Evolutionary conservation across 2,797 vertebrate species (phyloP).

Genomic region (Momotus momota): DNA sequence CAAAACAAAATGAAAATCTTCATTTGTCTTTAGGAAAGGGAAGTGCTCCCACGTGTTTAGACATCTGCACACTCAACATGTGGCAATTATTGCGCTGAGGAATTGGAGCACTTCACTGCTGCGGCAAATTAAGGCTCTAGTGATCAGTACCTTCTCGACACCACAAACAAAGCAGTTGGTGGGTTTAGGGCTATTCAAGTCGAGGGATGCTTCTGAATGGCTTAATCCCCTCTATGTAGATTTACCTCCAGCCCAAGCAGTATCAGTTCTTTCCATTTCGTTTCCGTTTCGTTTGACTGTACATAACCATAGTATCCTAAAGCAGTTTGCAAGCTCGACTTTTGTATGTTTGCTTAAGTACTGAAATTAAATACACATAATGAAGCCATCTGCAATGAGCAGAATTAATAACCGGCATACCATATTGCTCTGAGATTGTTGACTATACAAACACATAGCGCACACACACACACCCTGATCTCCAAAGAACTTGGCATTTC

Average conservation of each 20-base stretch:
- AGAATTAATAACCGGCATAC: conserved; percentile 74
- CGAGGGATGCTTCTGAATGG: not conserved
- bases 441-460: conserved; percentile 54
- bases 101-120: conserved; percentile 82
- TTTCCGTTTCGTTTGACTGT: conserved; percentile 60
- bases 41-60: conserved; percentile 84
- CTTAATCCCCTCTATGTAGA: conserved; percentile 60
- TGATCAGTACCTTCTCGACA: conserved; percentile 64
- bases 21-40: conserved; percentile 77
- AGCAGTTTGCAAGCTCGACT: conserved; percentile 56
- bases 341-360: conserved; percentile 70
- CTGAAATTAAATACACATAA: conserved; percentile 73
- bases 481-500: conserved; percentile 49
- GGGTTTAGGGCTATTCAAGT: conserved; percentile 37
- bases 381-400: conserved; percentile 70
- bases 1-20: conserved; percentile 83
- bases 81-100: conserved; percentile 84
- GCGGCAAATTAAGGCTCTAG: conserved; percentile 75
- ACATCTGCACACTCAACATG: conserved; percentile 85
- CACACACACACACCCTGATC: not conserved
- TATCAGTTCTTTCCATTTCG: conserved; percentile 18
- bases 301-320: not conserved
- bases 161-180: conserved; percentile 46
- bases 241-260: conserved; percentile 57
- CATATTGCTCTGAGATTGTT: conserved; percentile 75